Evolutionary conservation across 2,888 invertebrate species (phyloP).

Genomic region (Eutolmus rufibarbis): DNA sequence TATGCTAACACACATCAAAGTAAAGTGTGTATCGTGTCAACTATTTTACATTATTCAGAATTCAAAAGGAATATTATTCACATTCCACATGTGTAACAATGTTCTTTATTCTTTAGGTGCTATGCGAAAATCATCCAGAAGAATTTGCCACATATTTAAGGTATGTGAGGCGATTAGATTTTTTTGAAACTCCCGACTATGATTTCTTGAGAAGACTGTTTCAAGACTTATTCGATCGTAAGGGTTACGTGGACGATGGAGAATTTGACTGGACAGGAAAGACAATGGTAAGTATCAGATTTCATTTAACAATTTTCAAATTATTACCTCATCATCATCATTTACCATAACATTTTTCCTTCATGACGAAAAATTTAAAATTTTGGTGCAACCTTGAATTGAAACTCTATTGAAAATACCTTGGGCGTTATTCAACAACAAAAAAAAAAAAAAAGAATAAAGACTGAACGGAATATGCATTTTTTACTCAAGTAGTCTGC

Average conservation of each 20-base stretch:
- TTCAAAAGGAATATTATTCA: background rate
- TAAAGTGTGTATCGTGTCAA: no score
- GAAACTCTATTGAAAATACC: background rate
- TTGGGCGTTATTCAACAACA: background rate
- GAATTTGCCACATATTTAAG: constrained; percentile 98
- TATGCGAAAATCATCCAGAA: constrained; percentile 88
- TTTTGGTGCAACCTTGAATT: background rate
- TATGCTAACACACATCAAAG: no score
- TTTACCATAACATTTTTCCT: background rate
- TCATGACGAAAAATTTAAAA: background rate
- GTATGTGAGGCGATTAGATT: constrained; percentile 96
- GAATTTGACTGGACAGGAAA: constrained; percentile 97
- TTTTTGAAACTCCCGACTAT: constrained; percentile 99
- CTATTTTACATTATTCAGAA: no score
- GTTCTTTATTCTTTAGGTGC: constrained; percentile 64
- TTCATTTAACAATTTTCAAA: background rate
- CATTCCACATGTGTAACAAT: background rate
- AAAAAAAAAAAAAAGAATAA: background rate
- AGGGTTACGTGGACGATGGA: constrained; percentile 87
- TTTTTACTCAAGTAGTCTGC: background rate
- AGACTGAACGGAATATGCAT: background rate
- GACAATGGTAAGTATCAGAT: constrained; percentile 67
- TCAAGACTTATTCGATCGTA: constrained; percentile 87
- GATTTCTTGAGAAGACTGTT: constrained; percentile 97
- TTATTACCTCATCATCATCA: background rate